Evolutionary conservation across 2,797 vertebrate species (phyloP), one percentile per base, ranked within the genome.

Genomic region (Kryptopterus vitreolus): DNA sequence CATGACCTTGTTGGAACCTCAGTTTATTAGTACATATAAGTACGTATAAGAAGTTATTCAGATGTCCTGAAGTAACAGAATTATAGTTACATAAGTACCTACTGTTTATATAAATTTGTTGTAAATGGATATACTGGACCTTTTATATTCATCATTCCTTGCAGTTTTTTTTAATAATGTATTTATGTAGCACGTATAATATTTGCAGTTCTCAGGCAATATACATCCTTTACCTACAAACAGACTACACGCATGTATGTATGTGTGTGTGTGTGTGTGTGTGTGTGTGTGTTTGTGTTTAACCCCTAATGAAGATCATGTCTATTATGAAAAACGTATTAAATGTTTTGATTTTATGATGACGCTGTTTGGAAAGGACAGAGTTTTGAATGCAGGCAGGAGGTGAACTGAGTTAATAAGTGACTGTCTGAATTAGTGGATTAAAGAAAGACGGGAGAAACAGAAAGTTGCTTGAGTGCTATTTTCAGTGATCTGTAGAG

Each of bases 391-490:
- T 58, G n/a, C 53, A 58, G 33, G 3, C 6, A 38, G 1, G 13
- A 46, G 53, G 22, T 59, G 29, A 38, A 59, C 24, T 10, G 65
- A 69, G 59, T 63, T 63, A 63, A 53, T 63, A 77, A 79, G 20
- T 59, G 12, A 35, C 50, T 75, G 58, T 62, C 24, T 76, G 38
- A 81, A 81, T 58, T 5, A 59, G 10, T 6, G 50, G 73, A 80
- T 55, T 46, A 66, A 80, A 81, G 35, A 48, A 58, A 69, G 24
- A 81, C 48, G 43, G 62, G 66, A 75, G 80, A 73, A 85, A 86
- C 70, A 70, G 81, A 84, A 85, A 85, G 84, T 71, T 87, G 86
- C 83, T 86, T 83, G 85, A 86, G 88, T 88, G 78, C 81, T 90
- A 88, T 89, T 90, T 80, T 80, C 26, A 82, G 65, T 48, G 31